Evolutionary conservation across 2,797 vertebrate genomes (phyloP), one percentile per base, ranked within the genome.

Genomic region (Cryptoprocta ferox): DNA sequence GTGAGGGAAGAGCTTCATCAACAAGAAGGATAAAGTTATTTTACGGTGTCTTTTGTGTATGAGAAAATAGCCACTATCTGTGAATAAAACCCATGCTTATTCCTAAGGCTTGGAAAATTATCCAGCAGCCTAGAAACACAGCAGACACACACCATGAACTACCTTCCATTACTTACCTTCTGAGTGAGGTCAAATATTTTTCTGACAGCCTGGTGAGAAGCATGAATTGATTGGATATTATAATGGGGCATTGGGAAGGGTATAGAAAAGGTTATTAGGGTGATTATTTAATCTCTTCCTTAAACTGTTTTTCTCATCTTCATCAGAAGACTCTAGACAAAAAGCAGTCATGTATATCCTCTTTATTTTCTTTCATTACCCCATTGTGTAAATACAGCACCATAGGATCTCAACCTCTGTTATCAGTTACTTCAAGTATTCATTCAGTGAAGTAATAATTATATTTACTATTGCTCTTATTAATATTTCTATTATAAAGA

Each of bases 401-500:
- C 26, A 76, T 26, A 45, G 32, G 35, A 82, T 68, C 35, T 56
- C 90, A 48, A 63, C 11, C 75, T 91, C 66, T 50, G 93, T 45
- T 79, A 92, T n/a, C 32, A 76, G 59, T 85, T 84, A 50, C 19
- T 78, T 91, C 53, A 90, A 66, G 37, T 59, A 80, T 19, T 19
- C 13, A 94, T 30, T 76, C 42, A 85, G 2, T 59, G 45, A 94
- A 96, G 16, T 35, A 87, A 63, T 28, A 76, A 50, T 65, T 48
- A 14, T 56, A 79, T 56, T 85, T 90, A 86, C 21, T 79, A 35
- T 32, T 42, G 8, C n/a, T 53, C 18, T 53, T 70, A 42, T 48
- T 88, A 48, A 76, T 59, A 86, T 90, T 94, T 97, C 42, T 87
- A 92, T 86, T 80, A 71, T 28, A 94, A 96, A 88, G 65, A 81